Evolutionary conservation across 2,888 invertebrate species (phyloP), one percentile per base, ranked within the genome.

Genomic region (Tanypteryx hageni): DNA sequence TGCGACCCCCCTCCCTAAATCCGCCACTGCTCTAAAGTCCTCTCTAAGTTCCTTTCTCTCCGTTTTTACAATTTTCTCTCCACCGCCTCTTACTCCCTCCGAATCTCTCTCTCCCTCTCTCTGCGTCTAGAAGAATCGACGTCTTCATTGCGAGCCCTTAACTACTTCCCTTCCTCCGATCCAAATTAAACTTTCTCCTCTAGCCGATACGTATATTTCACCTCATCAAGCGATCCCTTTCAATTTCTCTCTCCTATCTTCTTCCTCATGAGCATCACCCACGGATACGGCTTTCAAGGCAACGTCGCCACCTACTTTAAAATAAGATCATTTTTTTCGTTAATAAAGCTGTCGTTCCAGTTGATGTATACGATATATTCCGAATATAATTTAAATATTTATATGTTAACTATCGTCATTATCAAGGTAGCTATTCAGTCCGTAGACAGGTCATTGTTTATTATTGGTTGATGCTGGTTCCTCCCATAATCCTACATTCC

Each of bases 161-260:
- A 44, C 1, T 5, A 44, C 44, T 44, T 44, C 5, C 44, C 44
- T 44, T 44, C 44, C 44, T 22, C 76, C 76, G 27, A 76, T 76
- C 76, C n/a, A 76, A 76, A 76, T 76, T 76, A 76, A 76, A 76
- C 76, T 27, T 76, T 76, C 76, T 76, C 76, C 22, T 76, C 76
- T 22, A n/a, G 27, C 22, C 76, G 27, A 27, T 27, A 76, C 76
- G 76, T 76, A 22, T 27, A 22, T 76, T 22, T 5, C 22, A 22
- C 22, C 10, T 22, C 76, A 22, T 10, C 22, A 76, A 76, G 27
- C 22, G 44, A 44, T 44, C 27, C 11, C 76, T 76, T 22, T 76
- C 76, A 18, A 9, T 22, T 22, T 68, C 68, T 8, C 68, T 5
- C 22, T 76, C 22, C 27, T 22, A 76, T 76, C 76, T 5, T 76